These are phyloP conservation scores for Belgica antarctica DNA, from an alignment of 2,888 invertebrate species.

Conservation along the genomic window DNA sequence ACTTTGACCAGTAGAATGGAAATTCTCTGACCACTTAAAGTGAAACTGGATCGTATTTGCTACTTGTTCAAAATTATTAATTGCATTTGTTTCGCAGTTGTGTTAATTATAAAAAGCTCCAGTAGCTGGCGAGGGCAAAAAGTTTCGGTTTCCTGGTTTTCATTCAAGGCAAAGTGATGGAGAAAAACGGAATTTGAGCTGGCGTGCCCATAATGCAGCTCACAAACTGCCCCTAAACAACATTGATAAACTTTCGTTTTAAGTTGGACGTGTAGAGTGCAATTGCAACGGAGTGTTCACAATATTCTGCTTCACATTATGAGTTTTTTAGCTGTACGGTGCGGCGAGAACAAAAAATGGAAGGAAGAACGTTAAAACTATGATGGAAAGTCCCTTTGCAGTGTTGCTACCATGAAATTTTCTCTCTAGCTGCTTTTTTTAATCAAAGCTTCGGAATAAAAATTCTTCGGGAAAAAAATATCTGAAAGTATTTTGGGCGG, in stretches of 20 bases:
- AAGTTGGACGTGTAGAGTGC: constrained; percentile 11
- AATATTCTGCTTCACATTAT: not conserved
- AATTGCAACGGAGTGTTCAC: constrained; percentile 13
- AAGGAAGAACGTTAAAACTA: not conserved
- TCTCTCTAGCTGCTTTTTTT: constrained; percentile 11
- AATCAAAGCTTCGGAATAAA: constrained; percentile 3
- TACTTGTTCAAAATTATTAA: not conserved
- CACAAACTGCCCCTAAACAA: not conserved
- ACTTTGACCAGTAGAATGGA: too few relatives aligned
- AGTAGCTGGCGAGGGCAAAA: not conserved
- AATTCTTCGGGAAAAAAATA: not conserved
- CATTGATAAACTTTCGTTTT: constrained; percentile 23
- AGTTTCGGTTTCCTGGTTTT: not conserved
- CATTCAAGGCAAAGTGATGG: not conserved
- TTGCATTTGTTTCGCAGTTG: not conserved
- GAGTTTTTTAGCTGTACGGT: not conserved
- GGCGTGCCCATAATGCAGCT: not conserved
- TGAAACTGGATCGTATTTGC: too few relatives aligned
- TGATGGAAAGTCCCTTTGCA: constrained; percentile 11
- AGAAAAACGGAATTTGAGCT: not conserved
- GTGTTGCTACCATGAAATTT: constrained; percentile 5
- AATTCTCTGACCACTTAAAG: too few relatives aligned
- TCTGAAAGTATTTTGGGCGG: too few relatives aligned
- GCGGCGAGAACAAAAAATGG: not conserved
- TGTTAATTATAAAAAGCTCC: not conserved